These are phyloP conservation scores for Encarsia formosa DNA, from an alignment of 2,888 invertebrate genomes.

Conservation along the genomic window DNA sequence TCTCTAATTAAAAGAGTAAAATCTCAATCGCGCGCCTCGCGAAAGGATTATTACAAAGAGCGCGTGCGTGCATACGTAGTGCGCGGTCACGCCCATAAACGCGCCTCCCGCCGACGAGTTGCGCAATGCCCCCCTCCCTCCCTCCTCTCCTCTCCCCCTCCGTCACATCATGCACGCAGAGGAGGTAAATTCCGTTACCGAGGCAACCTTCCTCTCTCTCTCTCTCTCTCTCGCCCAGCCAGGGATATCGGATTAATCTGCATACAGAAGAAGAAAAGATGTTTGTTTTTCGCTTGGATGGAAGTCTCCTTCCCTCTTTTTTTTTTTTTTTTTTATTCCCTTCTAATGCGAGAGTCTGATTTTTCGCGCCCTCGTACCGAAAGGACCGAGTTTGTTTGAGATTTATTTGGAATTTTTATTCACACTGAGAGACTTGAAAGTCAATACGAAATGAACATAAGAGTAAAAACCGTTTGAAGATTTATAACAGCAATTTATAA, in stretches of 20 bases:
- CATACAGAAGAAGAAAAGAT: slow-evolving; percentile 10
- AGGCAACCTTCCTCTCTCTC: slow-evolving; percentile 11
- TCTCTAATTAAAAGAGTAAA: too few species aligned
- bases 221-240: slow-evolving; percentile 5
- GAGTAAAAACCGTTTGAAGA: too few species aligned
- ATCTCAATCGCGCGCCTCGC: background rate
- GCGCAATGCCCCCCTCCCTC: background rate
- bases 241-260: slow-evolving; percentile 24
- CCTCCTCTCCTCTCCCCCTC: background rate
- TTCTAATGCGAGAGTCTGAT: too few species aligned
- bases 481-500: too few species aligned
- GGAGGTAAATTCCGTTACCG: slow-evolving; percentile 21
- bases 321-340: too few species aligned
- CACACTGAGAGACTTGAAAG: too few species aligned
- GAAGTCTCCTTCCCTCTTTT: background rate
- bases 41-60: background rate
- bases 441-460: too few species aligned
- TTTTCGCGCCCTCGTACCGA: too few species aligned
- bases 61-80: background rate
- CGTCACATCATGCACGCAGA: background rate
- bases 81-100: background rate
- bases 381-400: too few species aligned
- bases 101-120: too few species aligned
- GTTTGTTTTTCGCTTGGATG: slow-evolving; percentile 22
- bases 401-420: too few species aligned